Evolutionary conservation across 2,113 vertebrate genomes (phyloP), one percentile per base, ranked within the genome.

Genomic region (Caranx melampygus): DNA sequence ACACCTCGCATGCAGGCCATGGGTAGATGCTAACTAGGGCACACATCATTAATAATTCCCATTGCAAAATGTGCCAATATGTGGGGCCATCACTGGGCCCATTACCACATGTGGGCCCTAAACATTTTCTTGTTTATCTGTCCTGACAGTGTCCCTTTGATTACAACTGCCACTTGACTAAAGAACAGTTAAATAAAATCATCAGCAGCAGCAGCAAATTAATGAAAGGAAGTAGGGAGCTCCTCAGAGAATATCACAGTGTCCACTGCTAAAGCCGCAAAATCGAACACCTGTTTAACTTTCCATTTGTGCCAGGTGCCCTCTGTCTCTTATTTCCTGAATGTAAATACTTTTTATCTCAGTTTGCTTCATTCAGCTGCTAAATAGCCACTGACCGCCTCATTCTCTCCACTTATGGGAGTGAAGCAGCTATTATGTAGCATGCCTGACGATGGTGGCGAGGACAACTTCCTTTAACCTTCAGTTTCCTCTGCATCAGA

Each of bases 391-490:
- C 61, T 65, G 70, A 66, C 78, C 74, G 57, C 61, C 62, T 69
- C 9, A 14, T 40, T 82, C 69, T 75, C 70, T 59, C 6, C 66
- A 57, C 62, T 72, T 74, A 87, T 72, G 77, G 71, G 51, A 78
- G 34, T 21, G 72, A 78, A 84, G 75, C 51, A 79, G 71, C 73
- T 61, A 90, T 91, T 87, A 92, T 63, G 73, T 72, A 51, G 35
- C 62, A 42, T 33, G 71, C 44, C 76, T 73, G 85, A 73, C 26
- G 59, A 77, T 70, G 58, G 62, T 21, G 72, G 64, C 20, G 62
- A 59, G 83, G 87, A 92, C 85, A 81, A 81, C 84, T 84, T 85
- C 82, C 86, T 84, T 93, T 94, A 91, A 94, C 93, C 93, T 94
- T 94, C 88, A 88, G 74, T 79, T 91, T 87, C 79, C 81, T 87